Evolutionary conservation across 1,140 invertebrate species (phyloP).

Genomic region (Drosophila navojoa): DNA sequence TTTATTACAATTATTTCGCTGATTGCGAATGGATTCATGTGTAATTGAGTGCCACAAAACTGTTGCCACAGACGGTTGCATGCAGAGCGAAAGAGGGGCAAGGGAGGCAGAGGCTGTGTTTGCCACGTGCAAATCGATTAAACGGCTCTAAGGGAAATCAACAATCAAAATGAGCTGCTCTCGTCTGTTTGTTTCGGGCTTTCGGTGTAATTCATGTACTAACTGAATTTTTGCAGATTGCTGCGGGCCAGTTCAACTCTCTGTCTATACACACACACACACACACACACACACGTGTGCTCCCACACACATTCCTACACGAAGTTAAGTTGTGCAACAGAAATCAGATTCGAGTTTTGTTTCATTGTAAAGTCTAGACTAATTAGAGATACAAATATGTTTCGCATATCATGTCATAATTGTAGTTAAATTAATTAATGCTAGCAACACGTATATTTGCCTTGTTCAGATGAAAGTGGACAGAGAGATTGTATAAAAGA

Average conservation of each 20-base stretch:
- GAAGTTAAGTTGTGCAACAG: background rate
- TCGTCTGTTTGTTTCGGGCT: conserved; percentile 10
- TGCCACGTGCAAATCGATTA: conserved; percentile 29
- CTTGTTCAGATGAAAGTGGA: background rate
- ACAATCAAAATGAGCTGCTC: conserved; percentile 22
- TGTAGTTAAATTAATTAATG: conserved; percentile 22
- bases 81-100: background rate
- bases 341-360: conserved; percentile 1
- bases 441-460: background rate
- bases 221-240: conserved; percentile 42
- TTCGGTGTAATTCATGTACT: conserved; percentile 11
- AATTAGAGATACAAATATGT: conserved; percentile 21
- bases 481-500: no score
- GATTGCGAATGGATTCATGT: background rate
- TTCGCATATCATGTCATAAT: conserved; percentile 8
- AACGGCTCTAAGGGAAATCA: conserved; percentile 23
- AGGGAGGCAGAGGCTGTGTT: background rate
- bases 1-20: background rate
- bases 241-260: conserved; percentile 4
- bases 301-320: background rate
- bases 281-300: background rate
- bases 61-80: conserved; percentile 15
- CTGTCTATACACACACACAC: background rate
- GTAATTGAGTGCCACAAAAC: conserved; percentile 9
- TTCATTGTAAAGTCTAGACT: conserved; percentile 10